phyloP scores from a whole-genome alignment of 2,113 vertebrate genomes.

The Gobio gobio region DNA sequence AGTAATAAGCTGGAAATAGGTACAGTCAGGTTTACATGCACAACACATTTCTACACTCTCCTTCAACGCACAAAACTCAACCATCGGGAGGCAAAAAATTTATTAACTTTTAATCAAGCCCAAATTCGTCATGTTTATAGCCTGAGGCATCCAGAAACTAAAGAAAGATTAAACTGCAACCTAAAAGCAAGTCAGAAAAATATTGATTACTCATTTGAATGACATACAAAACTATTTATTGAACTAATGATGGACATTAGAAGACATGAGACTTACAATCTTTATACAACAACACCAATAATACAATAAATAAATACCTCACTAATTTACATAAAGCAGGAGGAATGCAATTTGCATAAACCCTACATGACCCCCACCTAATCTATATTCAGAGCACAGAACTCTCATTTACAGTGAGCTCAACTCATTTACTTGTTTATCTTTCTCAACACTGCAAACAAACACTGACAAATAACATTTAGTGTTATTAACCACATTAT shows the following conservation, averaged over 20 bases:
- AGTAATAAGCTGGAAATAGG: not conserved
- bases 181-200: not conserved
- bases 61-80: not conserved
- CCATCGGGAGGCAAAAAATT: not conserved
- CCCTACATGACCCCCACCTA: slow-evolving; percentile 11
- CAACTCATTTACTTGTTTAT: not conserved
- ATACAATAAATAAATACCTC: not conserved
- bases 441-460: not conserved
- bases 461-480: not conserved
- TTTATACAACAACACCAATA: not conserved
- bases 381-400: slow-evolving; percentile 10
- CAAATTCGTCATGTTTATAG: not conserved
- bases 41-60: not conserved
- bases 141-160: not conserved
- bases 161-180: not conserved
- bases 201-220: not conserved
- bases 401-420: not conserved
- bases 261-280: not conserved
- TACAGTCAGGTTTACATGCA: not conserved
- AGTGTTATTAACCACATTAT: not conserved
- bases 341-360: slow-evolving; percentile 11
- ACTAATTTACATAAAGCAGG: slow-evolving; percentile 4
- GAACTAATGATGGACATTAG: slow-evolving; percentile 19
- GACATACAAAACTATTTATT: not conserved
- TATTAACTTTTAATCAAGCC: not conserved